Base-by-base conservation (phyloP, 2,888 invertebrate species). In the Ophion ellenae region DNA sequence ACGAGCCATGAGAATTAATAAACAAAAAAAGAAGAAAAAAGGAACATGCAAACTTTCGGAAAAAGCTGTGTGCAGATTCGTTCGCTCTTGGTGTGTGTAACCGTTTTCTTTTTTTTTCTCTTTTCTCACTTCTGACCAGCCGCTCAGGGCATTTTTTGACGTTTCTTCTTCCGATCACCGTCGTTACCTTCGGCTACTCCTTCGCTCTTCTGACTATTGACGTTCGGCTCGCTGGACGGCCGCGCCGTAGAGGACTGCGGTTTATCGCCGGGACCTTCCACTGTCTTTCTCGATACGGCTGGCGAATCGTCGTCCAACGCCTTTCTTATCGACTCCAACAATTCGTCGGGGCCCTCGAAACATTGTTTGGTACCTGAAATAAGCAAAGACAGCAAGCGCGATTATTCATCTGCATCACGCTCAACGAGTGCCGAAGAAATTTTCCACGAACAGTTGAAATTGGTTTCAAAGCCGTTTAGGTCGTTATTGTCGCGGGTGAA, bases 341-440 rank as follows among this genome's bases (percentile, higher is more conserved):
- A 90, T 84, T 95, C 94, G 69, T 95, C 94, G 9, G 96, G 95
- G 89, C 96, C 96, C 53, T 95, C 94, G 90, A 95, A 95, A 87
- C 95, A 95, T 88, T 95, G 93, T 94, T 96, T 97, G 89, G 95
- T 96, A 93, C 97, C 97, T 97, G 94, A 87, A 94, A 94, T 69
- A 40, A 40, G 40, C 40, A 40, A 40, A 40, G 9, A 40, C 40
- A 3, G 40, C 9, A 40, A 40, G 1, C 5, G 40, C 40, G 6
- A 40, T 40, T 40, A 40, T 40, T 40, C 2, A 7, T 5, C 40
- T 40, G 40, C 40, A 9, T 40, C 40, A 40, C 40, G 9, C 40
- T 6, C 32, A 32, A 32, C 32, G 3, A 32, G 32, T 32, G 2
- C 3, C 32, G 32, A 32, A 2, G 5, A 40, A 40, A 40, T 40